A percentile compares a stretch with the other conserved stretches of the same genome.
These are phyloP conservation scores for Apamea crenata DNA, from an alignment of 2,888 invertebrate genomes.

Conservation along the genomic window DNA sequence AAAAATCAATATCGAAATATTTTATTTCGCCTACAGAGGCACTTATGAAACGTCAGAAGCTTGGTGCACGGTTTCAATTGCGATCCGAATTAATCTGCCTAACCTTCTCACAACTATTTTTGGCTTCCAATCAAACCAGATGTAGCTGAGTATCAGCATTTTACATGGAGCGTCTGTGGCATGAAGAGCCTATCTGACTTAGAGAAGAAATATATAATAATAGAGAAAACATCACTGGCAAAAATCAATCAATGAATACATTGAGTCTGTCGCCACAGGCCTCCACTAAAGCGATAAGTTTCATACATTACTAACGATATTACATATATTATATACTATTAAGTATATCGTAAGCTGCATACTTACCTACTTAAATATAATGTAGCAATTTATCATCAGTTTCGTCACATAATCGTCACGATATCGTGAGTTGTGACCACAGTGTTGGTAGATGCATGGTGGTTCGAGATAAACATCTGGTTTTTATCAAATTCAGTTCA, in stretches of 20 bases:
- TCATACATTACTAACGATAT: background rate
- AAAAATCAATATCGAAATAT: too few relatives aligned
- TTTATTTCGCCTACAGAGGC: too few relatives aligned
- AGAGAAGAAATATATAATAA: too few relatives aligned
- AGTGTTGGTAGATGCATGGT: constrained; percentile 15
- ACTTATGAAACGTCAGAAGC: too few relatives aligned
- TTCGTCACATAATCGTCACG: constrained; percentile 50
- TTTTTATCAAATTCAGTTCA: background rate
- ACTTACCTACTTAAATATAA: constrained; percentile 19
- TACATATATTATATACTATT: background rate
- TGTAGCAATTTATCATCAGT: constrained; percentile 39
- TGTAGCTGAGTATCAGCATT: background rate
- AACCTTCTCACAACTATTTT: too few relatives aligned
- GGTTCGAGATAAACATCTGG: background rate
- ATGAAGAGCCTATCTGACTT: too few relatives aligned
- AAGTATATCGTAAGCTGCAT: constrained; percentile 7
- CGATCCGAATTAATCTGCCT: too few relatives aligned
- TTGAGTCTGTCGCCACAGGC: background rate
- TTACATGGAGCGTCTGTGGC: background rate
- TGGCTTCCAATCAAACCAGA: too few relatives aligned
- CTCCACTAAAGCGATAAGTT: background rate
- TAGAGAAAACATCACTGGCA: background rate
- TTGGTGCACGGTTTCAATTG: too few relatives aligned
- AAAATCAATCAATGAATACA: background rate
- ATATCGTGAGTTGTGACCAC: constrained; percentile 48